phyloP scores from a whole-genome alignment of 2,113 vertebrate genomes.

The Erinaceus europaeus region DNA sequence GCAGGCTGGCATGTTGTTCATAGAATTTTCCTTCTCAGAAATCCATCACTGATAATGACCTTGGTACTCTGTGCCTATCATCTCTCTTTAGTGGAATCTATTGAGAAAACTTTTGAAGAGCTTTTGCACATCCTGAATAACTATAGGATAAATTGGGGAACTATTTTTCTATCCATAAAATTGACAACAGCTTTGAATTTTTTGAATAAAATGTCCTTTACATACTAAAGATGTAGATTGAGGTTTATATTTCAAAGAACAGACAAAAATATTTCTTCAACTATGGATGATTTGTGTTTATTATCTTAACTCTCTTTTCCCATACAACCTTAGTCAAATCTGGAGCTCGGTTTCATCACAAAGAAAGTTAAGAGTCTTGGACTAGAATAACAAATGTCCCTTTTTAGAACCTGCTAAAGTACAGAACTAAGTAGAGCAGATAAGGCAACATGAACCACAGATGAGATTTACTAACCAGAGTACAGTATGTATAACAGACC shows the following conservation, averaged over 20 bases:
- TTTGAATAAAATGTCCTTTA: background rate
- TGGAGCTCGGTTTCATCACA: background rate
- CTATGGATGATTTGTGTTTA: background rate
- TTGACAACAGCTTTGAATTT: background rate
- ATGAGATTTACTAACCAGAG: background rate
- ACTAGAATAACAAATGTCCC: background rate
- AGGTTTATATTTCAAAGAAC: background rate
- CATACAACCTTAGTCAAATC: background rate
- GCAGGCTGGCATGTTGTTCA: accelerated
- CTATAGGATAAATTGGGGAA: background rate
- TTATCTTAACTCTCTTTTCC: background rate
- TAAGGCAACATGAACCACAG: accelerated
- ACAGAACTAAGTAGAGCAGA: background rate
- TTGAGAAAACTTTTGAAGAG: background rate
- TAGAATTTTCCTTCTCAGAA: background rate
- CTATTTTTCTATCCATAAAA: accelerated
- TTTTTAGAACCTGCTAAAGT: background rate
- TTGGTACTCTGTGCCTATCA: accelerated
- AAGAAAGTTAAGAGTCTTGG: background rate
- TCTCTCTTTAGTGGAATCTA: no score
- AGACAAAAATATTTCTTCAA: background rate
- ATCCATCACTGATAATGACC: background rate
- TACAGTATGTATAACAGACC: background rate
- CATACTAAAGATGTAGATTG: background rate
- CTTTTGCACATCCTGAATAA: background rate